phyloP scores from a whole-genome alignment of 1,140 invertebrate species.

The Leptinotarsa defecta region DNA sequence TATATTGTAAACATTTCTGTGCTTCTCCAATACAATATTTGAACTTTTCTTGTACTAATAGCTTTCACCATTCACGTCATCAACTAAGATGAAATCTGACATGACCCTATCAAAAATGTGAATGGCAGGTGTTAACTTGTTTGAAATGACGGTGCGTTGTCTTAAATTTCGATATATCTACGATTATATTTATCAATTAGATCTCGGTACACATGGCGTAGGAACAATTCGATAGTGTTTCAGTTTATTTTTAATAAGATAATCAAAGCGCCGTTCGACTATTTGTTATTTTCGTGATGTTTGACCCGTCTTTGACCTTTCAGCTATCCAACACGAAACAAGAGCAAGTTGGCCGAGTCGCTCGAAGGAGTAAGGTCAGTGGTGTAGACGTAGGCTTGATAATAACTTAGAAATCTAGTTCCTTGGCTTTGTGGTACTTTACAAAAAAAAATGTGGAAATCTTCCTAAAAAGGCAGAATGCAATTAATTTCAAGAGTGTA shows the following conservation, averaged over 20 bases:
- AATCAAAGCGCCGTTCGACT: slow-evolving; percentile 2
- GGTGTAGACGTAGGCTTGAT: not conserved
- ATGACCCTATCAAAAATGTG: not conserved
- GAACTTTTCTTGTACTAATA: no score
- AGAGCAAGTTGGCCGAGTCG: not conserved
- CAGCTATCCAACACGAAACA: slow-evolving; percentile 5
- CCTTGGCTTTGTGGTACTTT: no score
- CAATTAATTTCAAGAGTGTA: no score
- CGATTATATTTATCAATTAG: not conserved
- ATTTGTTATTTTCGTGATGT: slow-evolving; percentile 6
- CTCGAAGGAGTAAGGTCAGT: not conserved
- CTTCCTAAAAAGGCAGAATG: no score
- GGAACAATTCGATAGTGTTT: not conserved
- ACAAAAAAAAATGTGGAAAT: no score
- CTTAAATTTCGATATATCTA: not conserved
- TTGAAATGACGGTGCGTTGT: not conserved
- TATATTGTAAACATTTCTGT: no score
- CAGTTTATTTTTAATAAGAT: not conserved
- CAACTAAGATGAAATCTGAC: not conserved
- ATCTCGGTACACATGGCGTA: not conserved
- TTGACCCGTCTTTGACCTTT: slow-evolving; percentile 3
- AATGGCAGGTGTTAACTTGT: not conserved
- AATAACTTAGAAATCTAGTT: no score
- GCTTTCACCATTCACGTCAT: no score
- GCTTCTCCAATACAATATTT: no score